Conservation (phyloP, 2,888 invertebrate genomes). For the Andrena bicolor region DNA sequence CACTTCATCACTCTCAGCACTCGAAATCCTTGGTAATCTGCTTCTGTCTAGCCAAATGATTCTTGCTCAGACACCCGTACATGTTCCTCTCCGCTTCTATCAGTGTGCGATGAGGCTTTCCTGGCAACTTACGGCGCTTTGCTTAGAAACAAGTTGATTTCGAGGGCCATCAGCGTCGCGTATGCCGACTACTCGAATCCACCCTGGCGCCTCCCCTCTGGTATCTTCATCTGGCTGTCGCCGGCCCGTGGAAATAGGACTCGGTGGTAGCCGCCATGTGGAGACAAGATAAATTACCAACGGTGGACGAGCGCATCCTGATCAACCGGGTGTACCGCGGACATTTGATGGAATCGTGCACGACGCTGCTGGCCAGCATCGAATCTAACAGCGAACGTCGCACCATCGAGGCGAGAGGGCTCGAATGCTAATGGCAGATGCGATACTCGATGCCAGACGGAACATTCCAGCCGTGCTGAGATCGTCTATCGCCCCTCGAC, state of each 20-base stretch:
- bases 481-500: conserved; percentile 78
- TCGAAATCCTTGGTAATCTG: neutral
- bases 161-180: neutral
- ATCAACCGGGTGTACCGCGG: conserved; percentile 54
- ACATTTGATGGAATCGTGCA: conserved; percentile 65
- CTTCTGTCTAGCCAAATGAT: neutral
- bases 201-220: neutral
- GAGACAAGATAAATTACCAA: conserved; percentile 68
- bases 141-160: neutral
- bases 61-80: neutral
- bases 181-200: neutral
- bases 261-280: conserved; percentile 46
- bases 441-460: conserved; percentile 80
- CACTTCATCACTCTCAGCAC: neutral
- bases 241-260: conserved; percentile 35
- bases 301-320: conserved; percentile 68
- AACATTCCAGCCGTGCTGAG: conserved; percentile 80
- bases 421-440: conserved; percentile 80
- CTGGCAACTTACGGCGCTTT: neutral
- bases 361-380: conserved; percentile 53
- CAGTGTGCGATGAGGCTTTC: neutral
- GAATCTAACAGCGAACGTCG: conserved; percentile 63
- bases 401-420: conserved; percentile 64
- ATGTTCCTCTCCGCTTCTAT: neutral
- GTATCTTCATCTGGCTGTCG: conserved; percentile 44